Conservation (phyloP, 2,113 vertebrate species). For the Phrynosoma platyrhinos region DNA sequence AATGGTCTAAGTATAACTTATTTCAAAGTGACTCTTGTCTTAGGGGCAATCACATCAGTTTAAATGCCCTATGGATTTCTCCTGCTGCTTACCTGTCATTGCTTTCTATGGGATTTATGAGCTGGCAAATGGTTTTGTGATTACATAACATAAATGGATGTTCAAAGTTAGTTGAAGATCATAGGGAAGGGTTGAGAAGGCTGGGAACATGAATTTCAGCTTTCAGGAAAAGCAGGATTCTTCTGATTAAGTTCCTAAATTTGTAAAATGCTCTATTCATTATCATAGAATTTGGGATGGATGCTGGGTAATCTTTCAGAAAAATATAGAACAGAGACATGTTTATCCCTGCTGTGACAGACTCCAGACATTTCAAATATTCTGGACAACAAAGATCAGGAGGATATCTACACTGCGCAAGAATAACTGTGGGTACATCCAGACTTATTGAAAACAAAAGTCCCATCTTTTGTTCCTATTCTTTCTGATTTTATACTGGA, state of each 20-base stretch:
- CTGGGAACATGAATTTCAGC: no score
- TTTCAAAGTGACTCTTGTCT: neutral
- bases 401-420: neutral
- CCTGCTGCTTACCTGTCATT: neutral
- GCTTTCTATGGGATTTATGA: slow-evolving; percentile 30
- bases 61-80: neutral
- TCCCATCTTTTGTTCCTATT: no score
- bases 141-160: slow-evolving; percentile 19
- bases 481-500: no score
- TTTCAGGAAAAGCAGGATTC: no score
- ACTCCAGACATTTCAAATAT: neutral
- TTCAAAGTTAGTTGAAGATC: slow-evolving; percentile 37
- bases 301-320: neutral
- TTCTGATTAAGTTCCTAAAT: neutral
- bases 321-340: neutral
- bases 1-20: neutral
- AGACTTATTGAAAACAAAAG: no score
- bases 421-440: no score
- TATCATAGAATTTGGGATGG: neutral
- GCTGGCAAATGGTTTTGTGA: slow-evolving; percentile 30
- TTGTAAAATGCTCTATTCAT: neutral
- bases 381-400: neutral
- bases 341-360: neutral
- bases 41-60: neutral
- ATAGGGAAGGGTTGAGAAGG: neutral